phyloP scores from a whole-genome alignment of 2,888 invertebrate species.

The Capitulum mitella region DNA sequence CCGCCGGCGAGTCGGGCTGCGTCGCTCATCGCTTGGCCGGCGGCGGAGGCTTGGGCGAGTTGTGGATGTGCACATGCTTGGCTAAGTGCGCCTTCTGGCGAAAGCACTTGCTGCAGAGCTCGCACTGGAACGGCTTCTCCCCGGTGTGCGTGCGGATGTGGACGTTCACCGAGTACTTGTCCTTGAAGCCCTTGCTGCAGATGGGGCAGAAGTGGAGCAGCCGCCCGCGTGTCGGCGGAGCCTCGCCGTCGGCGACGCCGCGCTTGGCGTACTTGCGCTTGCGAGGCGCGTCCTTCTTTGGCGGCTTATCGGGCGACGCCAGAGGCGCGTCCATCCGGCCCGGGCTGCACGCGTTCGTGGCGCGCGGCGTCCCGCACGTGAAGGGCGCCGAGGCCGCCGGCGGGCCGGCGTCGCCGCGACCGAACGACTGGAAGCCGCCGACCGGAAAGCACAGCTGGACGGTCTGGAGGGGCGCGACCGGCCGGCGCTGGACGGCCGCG shows the following conservation, averaged over 20 bases:
- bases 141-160: slow-evolving; percentile 97
- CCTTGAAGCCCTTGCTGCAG: slow-evolving; percentile 87
- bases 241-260: slow-evolving; percentile 27
- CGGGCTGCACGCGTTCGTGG: slow-evolving; percentile 13
- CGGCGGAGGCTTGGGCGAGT: slow-evolving; percentile 34
- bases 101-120: slow-evolving; percentile 79
- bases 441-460: background rate
- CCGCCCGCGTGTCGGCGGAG: slow-evolving; percentile 47
- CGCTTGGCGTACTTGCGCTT: slow-evolving; percentile 36
- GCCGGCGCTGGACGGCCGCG: background rate
- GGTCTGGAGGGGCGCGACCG: background rate
- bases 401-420: background rate
- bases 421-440: background rate
- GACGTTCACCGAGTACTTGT: slow-evolving; percentile 95
- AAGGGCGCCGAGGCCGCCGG: slow-evolving; percentile 9
- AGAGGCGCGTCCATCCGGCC: background rate
- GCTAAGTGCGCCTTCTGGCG: slow-evolving; percentile 85
- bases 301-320: slow-evolving; percentile 24
- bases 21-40: slow-evolving; percentile 34
- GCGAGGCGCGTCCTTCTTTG: slow-evolving; percentile 30
- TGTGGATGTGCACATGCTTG: slow-evolving; percentile 85
- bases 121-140: slow-evolving; percentile 93
- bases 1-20: too few species aligned
- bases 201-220: slow-evolving; percentile 79
- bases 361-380: slow-evolving; percentile 32